phyloP scores from a whole-genome alignment of 2,888 invertebrate genomes.

The Xiphydria camelus region DNA sequence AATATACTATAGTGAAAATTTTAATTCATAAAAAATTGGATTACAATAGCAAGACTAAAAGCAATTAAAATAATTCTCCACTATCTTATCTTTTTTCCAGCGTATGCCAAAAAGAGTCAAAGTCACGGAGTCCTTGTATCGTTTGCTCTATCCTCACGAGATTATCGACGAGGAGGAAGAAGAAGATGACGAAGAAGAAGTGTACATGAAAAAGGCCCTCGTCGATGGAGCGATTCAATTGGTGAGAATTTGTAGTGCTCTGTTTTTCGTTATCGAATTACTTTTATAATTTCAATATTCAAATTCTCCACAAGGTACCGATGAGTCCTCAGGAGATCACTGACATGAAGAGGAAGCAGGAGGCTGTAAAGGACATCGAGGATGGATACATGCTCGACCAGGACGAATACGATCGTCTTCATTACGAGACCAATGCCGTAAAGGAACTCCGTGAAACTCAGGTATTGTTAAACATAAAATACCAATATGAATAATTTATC shows the following conservation, averaged over 20 bases:
- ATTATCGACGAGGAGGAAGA: conserved; percentile 17
- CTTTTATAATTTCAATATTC: neutral
- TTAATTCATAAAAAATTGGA: no score
- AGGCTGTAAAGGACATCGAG: conserved; percentile 58
- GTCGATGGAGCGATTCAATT: conserved; percentile 29
- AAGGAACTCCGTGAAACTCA: conserved; percentile 64
- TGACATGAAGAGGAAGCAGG: conserved; percentile 46
- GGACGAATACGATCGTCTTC: conserved; percentile 64
- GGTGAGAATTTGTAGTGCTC: conserved; percentile 20
- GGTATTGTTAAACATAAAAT: no score
- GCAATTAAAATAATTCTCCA: no score
- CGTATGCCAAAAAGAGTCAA: conserved; percentile 30
- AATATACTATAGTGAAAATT: no score
- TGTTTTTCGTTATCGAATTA: conserved; percentile 1
- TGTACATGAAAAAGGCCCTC: conserved; percentile 33
- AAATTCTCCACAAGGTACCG: conserved; percentile 26
- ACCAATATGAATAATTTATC: no score
- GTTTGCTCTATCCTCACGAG: conserved; percentile 35
- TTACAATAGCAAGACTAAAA: no score
- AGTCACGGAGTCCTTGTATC: conserved; percentile 33
- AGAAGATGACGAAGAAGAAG: conserved; percentile 26
- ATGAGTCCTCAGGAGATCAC: conserved; percentile 31
- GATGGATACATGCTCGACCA: conserved; percentile 64
- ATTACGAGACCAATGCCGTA: conserved; percentile 67
- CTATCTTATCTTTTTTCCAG: conserved; percentile 17